These are phyloP conservation scores for Bombyx mandarina DNA, from an alignment of 1,140 invertebrate genomes.

Conservation along the genomic window DNA sequence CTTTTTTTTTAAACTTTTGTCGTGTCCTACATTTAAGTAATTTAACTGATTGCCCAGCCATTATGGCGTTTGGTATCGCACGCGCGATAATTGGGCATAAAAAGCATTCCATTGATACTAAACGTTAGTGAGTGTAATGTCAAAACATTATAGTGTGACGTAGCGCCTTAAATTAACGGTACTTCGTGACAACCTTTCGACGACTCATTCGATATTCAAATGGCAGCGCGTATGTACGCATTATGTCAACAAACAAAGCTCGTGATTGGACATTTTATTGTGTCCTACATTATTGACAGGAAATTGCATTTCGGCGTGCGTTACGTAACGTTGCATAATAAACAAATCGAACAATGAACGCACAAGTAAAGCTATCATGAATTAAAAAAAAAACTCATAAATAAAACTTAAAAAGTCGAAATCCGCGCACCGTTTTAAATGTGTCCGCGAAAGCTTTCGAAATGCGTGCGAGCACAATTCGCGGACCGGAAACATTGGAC, in stretches of 20 bases:
- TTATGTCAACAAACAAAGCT: not conserved
- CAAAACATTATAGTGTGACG: constrained; percentile 30
- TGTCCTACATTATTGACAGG: not conserved
- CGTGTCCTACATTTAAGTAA: not conserved
- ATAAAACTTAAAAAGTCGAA: too few species aligned
- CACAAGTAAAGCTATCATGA: not conserved
- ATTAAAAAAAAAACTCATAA: not conserved
- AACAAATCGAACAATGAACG: not conserved
- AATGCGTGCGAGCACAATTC: constrained; percentile 14
- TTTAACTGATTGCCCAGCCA: not conserved
- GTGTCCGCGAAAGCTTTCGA: constrained; percentile 12
- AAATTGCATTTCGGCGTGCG: not conserved
- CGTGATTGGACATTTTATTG: not conserved
- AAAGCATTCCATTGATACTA: constrained; percentile 4
- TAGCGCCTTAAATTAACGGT: constrained; percentile 55
- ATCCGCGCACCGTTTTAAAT: constrained; percentile 10
- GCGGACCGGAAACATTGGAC: constrained; percentile 28
- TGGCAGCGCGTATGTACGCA: constrained; percentile 15
- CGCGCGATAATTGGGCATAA: constrained; percentile 6
- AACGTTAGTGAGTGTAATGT: constrained; percentile 17
- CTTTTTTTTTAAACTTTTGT: not conserved
- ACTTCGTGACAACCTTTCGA: constrained; percentile 36
- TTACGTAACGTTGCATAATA: constrained; percentile 1
- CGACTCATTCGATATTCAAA: constrained; percentile 44
- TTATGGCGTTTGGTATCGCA: not conserved